phyloP scores from a whole-genome alignment of 1,140 invertebrate genomes.

The Scaptomyza hsui region DNA sequence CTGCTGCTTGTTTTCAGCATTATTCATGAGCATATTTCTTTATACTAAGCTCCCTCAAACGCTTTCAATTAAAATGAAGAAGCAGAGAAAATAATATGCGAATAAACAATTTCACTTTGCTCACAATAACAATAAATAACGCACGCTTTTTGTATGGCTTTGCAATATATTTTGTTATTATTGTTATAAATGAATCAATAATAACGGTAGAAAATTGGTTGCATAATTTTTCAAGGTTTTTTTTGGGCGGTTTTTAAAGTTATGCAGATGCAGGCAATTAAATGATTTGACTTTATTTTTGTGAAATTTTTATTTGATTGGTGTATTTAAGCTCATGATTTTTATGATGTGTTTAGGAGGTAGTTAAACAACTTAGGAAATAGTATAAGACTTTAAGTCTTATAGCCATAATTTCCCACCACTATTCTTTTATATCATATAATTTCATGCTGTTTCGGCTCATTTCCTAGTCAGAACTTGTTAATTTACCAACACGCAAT shows the following conservation, averaged over 20 bases:
- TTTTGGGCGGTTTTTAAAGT: background rate
- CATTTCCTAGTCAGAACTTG: slow-evolving; percentile 27
- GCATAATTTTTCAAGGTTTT: slow-evolving; percentile 17
- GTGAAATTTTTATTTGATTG: too few species aligned
- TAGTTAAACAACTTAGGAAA: too few species aligned
- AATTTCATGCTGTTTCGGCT: slow-evolving; percentile 38
- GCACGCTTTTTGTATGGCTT: slow-evolving; percentile 1
- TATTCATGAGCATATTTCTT: slow-evolving; percentile 51
- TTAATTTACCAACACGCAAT: slow-evolving; percentile 66
- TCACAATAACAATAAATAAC: slow-evolving; percentile 29
- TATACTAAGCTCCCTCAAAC: slow-evolving; percentile 28
- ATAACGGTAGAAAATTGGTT: slow-evolving; percentile 10
- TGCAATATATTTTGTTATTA: background rate
- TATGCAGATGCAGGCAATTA: too few species aligned
- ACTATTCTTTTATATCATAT: slow-evolving; percentile 43
- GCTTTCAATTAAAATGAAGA: slow-evolving; percentile 54
- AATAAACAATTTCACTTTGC: slow-evolving; percentile 66
- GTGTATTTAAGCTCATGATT: too few species aligned
- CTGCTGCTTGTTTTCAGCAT: slow-evolving; percentile 25
- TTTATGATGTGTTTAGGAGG: too few species aligned
- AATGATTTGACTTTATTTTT: too few species aligned
- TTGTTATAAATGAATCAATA: slow-evolving; percentile 21
- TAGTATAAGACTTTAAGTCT: background rate
- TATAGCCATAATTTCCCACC: slow-evolving; percentile 12
- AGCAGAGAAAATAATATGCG: background rate